Conservation (phyloP, 30 jellyfish, hydroid and myxozoan species). For the Cassiopea andromeda region DNA sequence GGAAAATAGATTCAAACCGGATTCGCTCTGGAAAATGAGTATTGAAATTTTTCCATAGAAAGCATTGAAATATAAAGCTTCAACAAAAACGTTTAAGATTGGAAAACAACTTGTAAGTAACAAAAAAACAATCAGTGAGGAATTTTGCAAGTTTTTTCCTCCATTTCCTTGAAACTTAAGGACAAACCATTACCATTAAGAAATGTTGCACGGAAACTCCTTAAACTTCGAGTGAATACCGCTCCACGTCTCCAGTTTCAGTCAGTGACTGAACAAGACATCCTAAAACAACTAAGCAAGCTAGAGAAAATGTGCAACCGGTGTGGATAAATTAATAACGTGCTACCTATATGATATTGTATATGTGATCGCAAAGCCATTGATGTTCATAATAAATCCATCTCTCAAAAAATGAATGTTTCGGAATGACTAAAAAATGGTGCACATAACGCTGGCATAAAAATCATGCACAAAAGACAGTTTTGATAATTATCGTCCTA, state of each 20-base stretch:
- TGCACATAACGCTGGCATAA: slow-evolving; percentile 57
- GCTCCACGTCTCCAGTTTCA: neutral
- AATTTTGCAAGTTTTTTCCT: slow-evolving; percentile 52
- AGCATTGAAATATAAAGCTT: no score
- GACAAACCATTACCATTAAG: slow-evolving; percentile 18
- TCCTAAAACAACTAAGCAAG: slow-evolving; percentile 20
- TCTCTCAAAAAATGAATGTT: slow-evolving; percentile 53
- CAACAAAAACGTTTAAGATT: neutral
- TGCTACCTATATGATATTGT: slow-evolving; percentile 56
- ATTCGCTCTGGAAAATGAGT: slow-evolving; percentile 19
- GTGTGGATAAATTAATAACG: slow-evolving; percentile 63
- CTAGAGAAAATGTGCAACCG: slow-evolving; percentile 60
- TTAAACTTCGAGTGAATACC: neutral
- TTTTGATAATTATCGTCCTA: slow-evolving; percentile 64
- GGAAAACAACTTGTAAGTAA: neutral
- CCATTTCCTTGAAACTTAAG: slow-evolving; percentile 25
- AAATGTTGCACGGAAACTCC: neutral
- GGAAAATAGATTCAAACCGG: slow-evolving; percentile 11
- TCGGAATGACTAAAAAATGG: slow-evolving; percentile 54
- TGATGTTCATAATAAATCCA: slow-evolving; percentile 43
- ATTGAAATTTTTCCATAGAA: slow-evolving; percentile 26
- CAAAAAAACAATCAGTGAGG: slow-evolving; percentile 13
- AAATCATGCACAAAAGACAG: slow-evolving; percentile 42
- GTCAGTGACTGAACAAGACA: slow-evolving; percentile 24
- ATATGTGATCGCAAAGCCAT: slow-evolving; percentile 35